phyloP scores from a whole-genome alignment of 2,113 vertebrate genomes.

The Perca flavescens region DNA sequence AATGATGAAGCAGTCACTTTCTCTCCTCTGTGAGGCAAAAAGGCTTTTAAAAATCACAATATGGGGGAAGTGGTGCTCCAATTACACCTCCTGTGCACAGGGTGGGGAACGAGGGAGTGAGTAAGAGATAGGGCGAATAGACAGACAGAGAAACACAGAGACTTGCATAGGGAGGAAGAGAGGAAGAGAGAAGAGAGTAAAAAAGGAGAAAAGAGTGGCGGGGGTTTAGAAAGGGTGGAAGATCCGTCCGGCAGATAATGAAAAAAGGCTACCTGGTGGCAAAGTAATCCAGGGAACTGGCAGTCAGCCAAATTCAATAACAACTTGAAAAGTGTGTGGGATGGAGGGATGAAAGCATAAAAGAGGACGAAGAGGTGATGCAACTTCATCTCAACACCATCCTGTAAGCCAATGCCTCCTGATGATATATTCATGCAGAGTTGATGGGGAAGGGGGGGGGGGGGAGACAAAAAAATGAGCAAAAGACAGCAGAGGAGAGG shows the following conservation, averaged over 20 bases:
- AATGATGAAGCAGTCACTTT: conserved; percentile 81
- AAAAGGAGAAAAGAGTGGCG: conserved; percentile 47
- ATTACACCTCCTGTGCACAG: conserved; percentile 74
- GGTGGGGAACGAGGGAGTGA: conserved; percentile 42
- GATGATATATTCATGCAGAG: conserved; percentile 75
- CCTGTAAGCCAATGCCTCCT: conserved; percentile 72
- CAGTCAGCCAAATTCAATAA: conserved; percentile 80
- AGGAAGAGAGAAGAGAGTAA: conserved; percentile 36
- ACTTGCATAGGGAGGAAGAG: conserved; percentile 31
- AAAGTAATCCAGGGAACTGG: conserved; percentile 79
- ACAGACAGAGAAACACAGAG: conserved; percentile 17
- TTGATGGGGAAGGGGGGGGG: conserved; percentile 38
- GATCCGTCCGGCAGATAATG: conserved; percentile 74
- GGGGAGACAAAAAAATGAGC: not conserved
- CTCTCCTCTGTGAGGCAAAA: conserved; percentile 67
- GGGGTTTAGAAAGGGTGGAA: conserved; percentile 66
- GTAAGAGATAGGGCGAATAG: conserved; percentile 29
- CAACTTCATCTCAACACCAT: conserved; percentile 81
- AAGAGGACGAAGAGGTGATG: conserved; percentile 76
- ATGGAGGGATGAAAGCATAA: conserved; percentile 74
- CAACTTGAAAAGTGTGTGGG: conserved; percentile 77
- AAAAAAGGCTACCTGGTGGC: conserved; percentile 78
- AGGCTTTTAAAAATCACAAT: conserved; percentile 81
- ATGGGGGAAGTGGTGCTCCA: conserved; percentile 75
- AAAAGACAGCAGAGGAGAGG: not conserved